Evolutionary conservation across 2,888 invertebrate species (phyloP).

Genomic region (Leptopilina syphax): DNA sequence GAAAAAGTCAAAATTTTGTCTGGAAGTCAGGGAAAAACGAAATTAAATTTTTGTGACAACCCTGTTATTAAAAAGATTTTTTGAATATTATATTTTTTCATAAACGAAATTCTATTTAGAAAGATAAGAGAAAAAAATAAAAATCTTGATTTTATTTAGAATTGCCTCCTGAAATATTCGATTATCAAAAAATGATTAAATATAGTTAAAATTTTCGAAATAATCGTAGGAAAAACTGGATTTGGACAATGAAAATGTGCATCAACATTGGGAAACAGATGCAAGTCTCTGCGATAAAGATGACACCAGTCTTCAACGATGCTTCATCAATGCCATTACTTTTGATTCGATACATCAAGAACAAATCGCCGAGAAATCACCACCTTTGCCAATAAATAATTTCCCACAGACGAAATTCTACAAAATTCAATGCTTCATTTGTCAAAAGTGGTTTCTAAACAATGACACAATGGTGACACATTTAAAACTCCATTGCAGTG

Average conservation of each 20-base stretch:
- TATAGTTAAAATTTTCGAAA: too few relatives aligned
- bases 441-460: slow-evolving; percentile 74
- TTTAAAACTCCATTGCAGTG: slow-evolving; percentile 69
- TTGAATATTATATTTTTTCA: too few relatives aligned
- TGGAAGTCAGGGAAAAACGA: too few relatives aligned
- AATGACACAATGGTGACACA: slow-evolving; percentile 74
- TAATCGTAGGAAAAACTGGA: slow-evolving; percentile 69
- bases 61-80: too few relatives aligned
- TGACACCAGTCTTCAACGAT: slow-evolving; percentile 66
- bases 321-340: slow-evolving; percentile 56
- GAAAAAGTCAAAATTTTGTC: too few relatives aligned
- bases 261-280: slow-evolving; percentile 68
- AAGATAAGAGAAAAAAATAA: too few relatives aligned
- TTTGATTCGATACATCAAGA: slow-evolving; percentile 51
- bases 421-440: slow-evolving; percentile 73
- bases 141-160: neutral
- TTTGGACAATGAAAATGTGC: slow-evolving; percentile 68
- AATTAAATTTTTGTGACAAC: too few relatives aligned
- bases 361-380: slow-evolving; percentile 48
- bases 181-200: neutral
- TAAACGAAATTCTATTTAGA: too few relatives aligned
- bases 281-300: slow-evolving; percentile 68
- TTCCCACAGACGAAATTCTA: slow-evolving; percentile 69
- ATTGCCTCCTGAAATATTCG: neutral
- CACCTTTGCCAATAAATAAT: slow-evolving; percentile 46